A percentile compares a stretch with the other conserved stretches of the same genome.
Evolutionary conservation across 35 echinoderm and acorn worm species (phyloP).

Genomic region (Apostichopus californicus): DNA sequence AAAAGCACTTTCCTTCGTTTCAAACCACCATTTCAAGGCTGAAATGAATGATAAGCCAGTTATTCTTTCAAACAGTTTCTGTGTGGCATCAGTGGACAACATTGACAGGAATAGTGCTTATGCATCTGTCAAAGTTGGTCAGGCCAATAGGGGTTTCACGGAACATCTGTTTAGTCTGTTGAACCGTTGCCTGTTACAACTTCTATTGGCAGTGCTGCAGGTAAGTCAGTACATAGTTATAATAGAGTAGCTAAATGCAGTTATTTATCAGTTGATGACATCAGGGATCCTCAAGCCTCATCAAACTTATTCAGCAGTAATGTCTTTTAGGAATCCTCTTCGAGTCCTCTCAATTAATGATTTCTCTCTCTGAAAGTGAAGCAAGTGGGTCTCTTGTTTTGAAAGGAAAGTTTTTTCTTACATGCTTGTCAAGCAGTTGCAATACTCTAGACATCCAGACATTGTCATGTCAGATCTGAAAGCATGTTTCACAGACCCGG

Average conservation of each 20-base stretch:
- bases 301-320: background rate
- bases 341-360: background rate
- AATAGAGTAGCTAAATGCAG: background rate
- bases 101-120: slow-evolving; percentile 20
- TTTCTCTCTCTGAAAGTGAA: background rate
- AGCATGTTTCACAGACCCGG: background rate
- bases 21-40: background rate
- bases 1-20: slow-evolving; percentile 12
- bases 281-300: background rate
- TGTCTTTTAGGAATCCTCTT: background rate
- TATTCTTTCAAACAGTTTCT: slow-evolving; percentile 13
- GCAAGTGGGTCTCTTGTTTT: background rate
- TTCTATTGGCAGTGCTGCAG: background rate
- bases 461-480: background rate
- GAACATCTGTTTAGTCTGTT: slow-evolving; percentile 30
- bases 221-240: background rate
- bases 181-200: slow-evolving; percentile 33
- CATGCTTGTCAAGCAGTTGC: slow-evolving; percentile 24
- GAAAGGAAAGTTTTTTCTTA: slow-evolving; percentile 14
- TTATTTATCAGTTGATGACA: background rate
- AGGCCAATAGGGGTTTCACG: slow-evolving; percentile 18
- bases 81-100: slow-evolving; percentile 30
- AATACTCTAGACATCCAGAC: background rate
- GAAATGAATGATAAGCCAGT: background rate
- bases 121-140: slow-evolving; percentile 14